A percentile compares a stretch with the other conserved stretches of the same genome.
phyloP scores from a whole-genome alignment of 2,888 invertebrate species.

The Piscicola geometra region DNA sequence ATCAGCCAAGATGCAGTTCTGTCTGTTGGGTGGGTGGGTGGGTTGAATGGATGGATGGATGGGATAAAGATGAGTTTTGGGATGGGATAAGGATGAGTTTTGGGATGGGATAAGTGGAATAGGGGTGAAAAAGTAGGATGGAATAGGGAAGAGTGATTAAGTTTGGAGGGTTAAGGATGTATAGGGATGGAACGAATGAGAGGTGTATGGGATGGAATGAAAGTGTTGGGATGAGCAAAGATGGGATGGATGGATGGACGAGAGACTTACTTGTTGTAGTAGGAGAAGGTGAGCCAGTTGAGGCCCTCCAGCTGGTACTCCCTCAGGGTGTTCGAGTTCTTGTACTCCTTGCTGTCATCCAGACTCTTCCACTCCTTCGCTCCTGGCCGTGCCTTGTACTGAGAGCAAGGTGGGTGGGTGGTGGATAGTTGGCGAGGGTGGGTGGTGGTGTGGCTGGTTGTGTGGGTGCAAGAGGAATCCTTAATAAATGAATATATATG shows the following conservation, averaged over 20 bases:
- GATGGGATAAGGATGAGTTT: too few relatives aligned
- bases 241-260: not conserved
- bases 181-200: too few relatives aligned
- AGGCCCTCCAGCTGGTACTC: slow-evolving; percentile 97
- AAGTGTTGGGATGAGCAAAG: too few relatives aligned
- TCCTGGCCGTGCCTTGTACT: slow-evolving; percentile 36
- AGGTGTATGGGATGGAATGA: too few relatives aligned
- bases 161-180: too few relatives aligned
- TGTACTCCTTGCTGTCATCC: slow-evolving; percentile 81
- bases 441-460: not conserved
- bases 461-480: not conserved
- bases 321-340: slow-evolving; percentile 82
- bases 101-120: too few relatives aligned
- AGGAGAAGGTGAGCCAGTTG: slow-evolving; percentile 96
- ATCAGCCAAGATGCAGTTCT: slow-evolving; percentile 97
- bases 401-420: not conserved
- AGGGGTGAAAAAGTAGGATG: too few relatives aligned
- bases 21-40: slow-evolving; percentile 57
- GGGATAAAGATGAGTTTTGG: too few relatives aligned
- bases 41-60: too few relatives aligned
- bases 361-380: slow-evolving; percentile 53
- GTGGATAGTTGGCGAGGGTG: not conserved
- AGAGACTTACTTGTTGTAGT: slow-evolving; percentile 70
- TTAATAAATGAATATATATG: not conserved
- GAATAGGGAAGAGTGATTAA: too few relatives aligned